A percentile compares a stretch with the other conserved stretches of the same genome.
These are phyloP conservation scores for Mugil cephalus DNA, from an alignment of 2,113 vertebrate genomes.

Conservation along the genomic window DNA sequence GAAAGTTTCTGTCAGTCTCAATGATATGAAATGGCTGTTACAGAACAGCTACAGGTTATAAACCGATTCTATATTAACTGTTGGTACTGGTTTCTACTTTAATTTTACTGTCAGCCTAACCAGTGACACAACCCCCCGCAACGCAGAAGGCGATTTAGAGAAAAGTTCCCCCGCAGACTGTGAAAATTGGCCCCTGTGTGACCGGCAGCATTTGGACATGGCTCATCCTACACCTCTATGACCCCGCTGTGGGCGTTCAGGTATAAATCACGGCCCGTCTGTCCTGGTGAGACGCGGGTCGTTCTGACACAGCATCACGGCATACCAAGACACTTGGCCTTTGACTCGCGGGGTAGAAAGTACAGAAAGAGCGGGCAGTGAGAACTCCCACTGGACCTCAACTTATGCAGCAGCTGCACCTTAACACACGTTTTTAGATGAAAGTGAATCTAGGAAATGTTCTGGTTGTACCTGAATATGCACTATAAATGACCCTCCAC, in stretches of 20 bases:
- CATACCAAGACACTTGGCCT: slow-evolving; percentile 57
- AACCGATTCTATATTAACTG: not conserved
- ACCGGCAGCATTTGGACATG: slow-evolving; percentile 19
- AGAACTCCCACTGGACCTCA: slow-evolving; percentile 8
- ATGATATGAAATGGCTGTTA: slow-evolving; percentile 3
- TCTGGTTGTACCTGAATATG: too few species aligned
- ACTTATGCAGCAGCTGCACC: not conserved
- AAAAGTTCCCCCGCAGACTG: slow-evolving; percentile 49
- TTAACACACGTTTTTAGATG: too few species aligned
- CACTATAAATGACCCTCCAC: not conserved
- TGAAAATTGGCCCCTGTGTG: slow-evolving; percentile 66
- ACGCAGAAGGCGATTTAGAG: slow-evolving; percentile 13
- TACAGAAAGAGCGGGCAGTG: slow-evolving; percentile 12
- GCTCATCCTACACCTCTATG: slow-evolving; percentile 18
- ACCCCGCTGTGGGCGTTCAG: slow-evolving; percentile 31
- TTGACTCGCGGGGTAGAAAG: slow-evolving; percentile 47
- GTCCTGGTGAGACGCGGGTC: slow-evolving; percentile 13
- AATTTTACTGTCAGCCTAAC: slow-evolving; percentile 44
- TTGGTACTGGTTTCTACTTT: not conserved
- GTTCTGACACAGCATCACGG: slow-evolving; percentile 41
- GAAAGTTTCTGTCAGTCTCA: slow-evolving; percentile 4
- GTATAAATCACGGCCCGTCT: slow-evolving; percentile 59
- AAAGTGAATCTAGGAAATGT: not conserved
- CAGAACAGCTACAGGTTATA: not conserved
- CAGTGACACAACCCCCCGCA: slow-evolving; percentile 24